Percentiles rank a stretch among this genome's conserved stretches.
Evolutionary conservation across 2,888 invertebrate species (phyloP).

Genomic region (Latrodectus hesperus): DNA sequence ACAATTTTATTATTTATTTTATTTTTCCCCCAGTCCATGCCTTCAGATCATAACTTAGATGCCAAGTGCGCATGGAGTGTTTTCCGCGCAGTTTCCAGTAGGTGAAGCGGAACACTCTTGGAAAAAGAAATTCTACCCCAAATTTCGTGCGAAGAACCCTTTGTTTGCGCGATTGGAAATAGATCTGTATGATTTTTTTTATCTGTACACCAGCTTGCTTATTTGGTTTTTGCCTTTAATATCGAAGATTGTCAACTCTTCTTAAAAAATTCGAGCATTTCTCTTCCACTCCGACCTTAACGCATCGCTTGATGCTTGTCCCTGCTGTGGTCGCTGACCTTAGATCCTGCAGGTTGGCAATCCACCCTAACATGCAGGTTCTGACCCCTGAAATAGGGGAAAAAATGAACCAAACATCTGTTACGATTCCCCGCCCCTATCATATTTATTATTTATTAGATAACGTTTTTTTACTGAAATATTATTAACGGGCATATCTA

Average conservation of each 20-base stretch:
- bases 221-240: background rate
- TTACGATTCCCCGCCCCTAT: no score
- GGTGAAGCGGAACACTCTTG: conserved; percentile 8
- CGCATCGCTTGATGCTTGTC: background rate
- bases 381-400: no score
- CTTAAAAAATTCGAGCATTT: background rate
- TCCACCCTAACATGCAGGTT: background rate
- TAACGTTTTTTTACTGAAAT: no score
- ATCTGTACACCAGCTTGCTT: background rate
- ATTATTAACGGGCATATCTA: no score
- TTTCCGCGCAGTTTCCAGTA: background rate
- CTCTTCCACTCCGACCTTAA: background rate
- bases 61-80: background rate
- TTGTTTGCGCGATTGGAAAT: conserved; percentile 5
- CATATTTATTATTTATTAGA: no score
- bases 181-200: background rate
- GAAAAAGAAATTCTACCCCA: background rate
- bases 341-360: background rate
- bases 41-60: background rate
- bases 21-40: background rate
- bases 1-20: background rate
- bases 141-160: background rate
- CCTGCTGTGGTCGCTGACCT: background rate
- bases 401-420: no score
- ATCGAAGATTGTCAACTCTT: background rate